Percentiles rank a stretch among this genome's conserved stretches.
Conservation (phyloP, 2,888 invertebrate species). For the Pyralis farinalis region DNA sequence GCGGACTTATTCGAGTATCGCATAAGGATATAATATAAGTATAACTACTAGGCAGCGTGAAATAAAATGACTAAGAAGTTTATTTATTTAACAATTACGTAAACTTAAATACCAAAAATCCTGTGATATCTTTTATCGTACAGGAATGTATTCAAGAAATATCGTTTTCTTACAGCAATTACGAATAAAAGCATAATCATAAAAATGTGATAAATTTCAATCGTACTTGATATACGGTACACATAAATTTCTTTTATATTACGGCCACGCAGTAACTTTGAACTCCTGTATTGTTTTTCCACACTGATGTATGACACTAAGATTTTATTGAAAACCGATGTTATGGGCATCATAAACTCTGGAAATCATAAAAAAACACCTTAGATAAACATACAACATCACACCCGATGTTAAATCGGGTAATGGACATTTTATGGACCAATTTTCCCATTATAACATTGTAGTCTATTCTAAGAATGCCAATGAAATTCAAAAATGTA, state of each 20-base stretch:
- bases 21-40: too few species aligned
- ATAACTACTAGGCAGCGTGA: too few species aligned
- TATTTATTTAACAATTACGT: too few species aligned
- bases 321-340: slow-evolving; percentile 60
- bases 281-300: slow-evolving; percentile 50
- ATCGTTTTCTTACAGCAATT: slow-evolving; percentile 2
- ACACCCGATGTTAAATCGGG: slow-evolving; percentile 35
- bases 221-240: slow-evolving; percentile 30
- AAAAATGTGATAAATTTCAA: slow-evolving; percentile 22
- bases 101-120: too few species aligned
- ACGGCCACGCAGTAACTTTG: slow-evolving; percentile 37
- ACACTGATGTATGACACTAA: slow-evolving; percentile 39
- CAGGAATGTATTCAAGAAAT: background rate
- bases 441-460: slow-evolving; percentile 47
- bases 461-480: slow-evolving; percentile 32
- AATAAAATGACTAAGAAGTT: too few species aligned
- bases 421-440: slow-evolving; percentile 54
- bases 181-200: slow-evolving; percentile 10
- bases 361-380: slow-evolving; percentile 38
- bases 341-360: slow-evolving; percentile 57
- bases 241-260: slow-evolving; percentile 47
- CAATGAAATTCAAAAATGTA: slow-evolving; percentile 10
- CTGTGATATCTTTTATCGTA: too few species aligned
- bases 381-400: slow-evolving; percentile 47
- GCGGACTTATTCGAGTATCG: too few species aligned